These are phyloP conservation scores for Neotoma lepida DNA, from an alignment of 2,113 vertebrate species.

Conservation along the genomic window DNA sequence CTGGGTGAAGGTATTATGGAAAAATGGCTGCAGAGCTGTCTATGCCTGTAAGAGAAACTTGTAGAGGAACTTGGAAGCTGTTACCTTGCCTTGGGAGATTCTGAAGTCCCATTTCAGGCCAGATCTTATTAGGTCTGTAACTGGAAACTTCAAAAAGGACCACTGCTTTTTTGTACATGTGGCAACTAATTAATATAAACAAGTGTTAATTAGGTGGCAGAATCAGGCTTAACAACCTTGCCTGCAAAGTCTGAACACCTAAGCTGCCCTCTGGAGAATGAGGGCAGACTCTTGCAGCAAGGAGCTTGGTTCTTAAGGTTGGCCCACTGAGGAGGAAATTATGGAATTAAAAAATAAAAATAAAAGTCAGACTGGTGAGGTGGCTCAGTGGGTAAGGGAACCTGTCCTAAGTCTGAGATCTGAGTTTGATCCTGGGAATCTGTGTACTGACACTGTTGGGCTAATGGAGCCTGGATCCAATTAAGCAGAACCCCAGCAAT, in stretches of 20 bases:
- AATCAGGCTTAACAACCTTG: slow-evolving; percentile 40
- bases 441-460: background rate
- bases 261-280: background rate
- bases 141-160: slow-evolving; percentile 71
- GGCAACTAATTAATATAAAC: slow-evolving; percentile 66
- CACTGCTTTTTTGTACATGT: slow-evolving; percentile 61
- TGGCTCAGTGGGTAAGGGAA: background rate
- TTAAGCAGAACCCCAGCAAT: background rate
- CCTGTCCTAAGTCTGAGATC: background rate
- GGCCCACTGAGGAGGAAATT: background rate
- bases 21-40: background rate
- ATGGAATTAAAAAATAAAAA: background rate
- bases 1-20: background rate
- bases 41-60: slow-evolving; percentile 35
- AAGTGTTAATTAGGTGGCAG: slow-evolving; percentile 70
- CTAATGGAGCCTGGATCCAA: background rate
- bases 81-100: slow-evolving; percentile 44
- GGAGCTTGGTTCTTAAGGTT: background rate
- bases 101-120: slow-evolving; percentile 54
- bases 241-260: background rate
- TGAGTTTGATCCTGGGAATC: background rate
- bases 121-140: slow-evolving; percentile 53
- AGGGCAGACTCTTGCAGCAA: background rate
- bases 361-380: background rate
- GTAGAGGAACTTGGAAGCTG: slow-evolving; percentile 50